Evolutionary conservation across 2,797 vertebrate species (phyloP).

Genomic region (Salmo trutta): DNA sequence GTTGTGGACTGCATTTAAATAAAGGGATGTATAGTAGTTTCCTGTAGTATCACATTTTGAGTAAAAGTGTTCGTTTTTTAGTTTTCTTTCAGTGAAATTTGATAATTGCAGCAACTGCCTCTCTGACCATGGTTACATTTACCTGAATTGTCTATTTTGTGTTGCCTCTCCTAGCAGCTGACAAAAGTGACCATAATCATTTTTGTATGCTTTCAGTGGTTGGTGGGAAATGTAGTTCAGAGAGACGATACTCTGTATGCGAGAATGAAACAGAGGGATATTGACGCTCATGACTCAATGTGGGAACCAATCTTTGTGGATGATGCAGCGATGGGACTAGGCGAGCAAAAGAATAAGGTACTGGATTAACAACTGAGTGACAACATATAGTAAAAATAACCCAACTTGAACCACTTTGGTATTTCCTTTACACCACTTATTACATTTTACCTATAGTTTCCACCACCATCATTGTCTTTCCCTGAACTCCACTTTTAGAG

Average conservation of each 20-base stretch:
- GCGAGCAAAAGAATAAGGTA: conserved; percentile 82
- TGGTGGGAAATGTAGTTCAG: conserved; percentile 81
- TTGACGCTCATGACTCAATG: conserved; percentile 78
- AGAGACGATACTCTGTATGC: conserved; percentile 81
- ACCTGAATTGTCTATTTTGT: not conserved
- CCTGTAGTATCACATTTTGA: not conserved
- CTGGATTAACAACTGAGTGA: conserved; percentile 17
- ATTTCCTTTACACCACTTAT: conserved; percentile 18
- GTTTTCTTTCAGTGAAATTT: not conserved
- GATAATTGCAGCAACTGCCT: not conserved
- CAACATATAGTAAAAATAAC: conserved; percentile 7
- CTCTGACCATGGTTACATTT: conserved; percentile 20
- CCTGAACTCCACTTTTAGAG: not conserved
- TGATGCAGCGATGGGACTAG: conserved; percentile 76
- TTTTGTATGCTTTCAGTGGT: conserved; percentile 74
- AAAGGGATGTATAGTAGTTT: not conserved
- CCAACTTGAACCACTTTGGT: conserved; percentile 15
- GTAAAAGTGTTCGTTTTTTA: not conserved
- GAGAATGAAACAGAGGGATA: conserved; percentile 82
- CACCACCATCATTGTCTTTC: conserved; percentile 21
- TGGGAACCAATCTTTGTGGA: conserved; percentile 84
- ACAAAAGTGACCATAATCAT: conserved; percentile 47
- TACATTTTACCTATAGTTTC: conserved; percentile 15
- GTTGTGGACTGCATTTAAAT: not conserved
- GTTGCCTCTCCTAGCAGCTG: conserved; percentile 22